Evolutionary conservation across 2,888 invertebrate genomes (phyloP).

Genomic region (Osedax fenrisi): DNA sequence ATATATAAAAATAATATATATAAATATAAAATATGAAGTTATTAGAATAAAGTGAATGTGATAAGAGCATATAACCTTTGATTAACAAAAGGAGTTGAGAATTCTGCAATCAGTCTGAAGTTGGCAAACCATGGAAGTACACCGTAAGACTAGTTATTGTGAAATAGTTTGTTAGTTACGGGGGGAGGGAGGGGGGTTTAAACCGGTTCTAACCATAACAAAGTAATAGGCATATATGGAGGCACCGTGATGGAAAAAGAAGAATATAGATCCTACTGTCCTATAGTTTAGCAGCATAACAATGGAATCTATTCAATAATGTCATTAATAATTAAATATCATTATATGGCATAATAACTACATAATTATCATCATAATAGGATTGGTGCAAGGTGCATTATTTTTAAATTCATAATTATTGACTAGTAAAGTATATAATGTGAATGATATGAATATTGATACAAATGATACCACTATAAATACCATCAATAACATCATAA

Average conservation of each 20-base stretch:
- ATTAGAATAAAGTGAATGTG: neutral
- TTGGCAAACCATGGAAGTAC: slow-evolving; percentile 48
- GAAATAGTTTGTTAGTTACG: no score
- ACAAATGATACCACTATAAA: no score
- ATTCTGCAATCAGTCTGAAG: slow-evolving; percentile 47
- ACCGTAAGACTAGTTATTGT: slow-evolving; percentile 48
- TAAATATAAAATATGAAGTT: neutral
- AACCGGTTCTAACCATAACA: slow-evolving; percentile 38
- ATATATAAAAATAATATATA: slow-evolving; percentile 7
- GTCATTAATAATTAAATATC: no score
- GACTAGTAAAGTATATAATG: no score
- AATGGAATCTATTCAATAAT: slow-evolving; percentile 42
- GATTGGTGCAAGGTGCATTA: no score
- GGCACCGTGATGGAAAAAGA: slow-evolving; percentile 46
- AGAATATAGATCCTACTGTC: slow-evolving; percentile 44
- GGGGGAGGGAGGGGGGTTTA: no score
- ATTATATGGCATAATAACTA: no score
- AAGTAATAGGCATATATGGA: slow-evolving; percentile 47
- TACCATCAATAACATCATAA: no score
- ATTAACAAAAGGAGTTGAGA: slow-evolving; percentile 50
- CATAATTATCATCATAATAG: no score
- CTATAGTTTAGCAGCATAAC: slow-evolving; percentile 42
- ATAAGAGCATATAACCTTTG: slow-evolving; percentile 40
- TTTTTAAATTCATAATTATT: no score
- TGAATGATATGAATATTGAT: no score